Evolutionary conservation across 1,140 invertebrate species (phyloP).

Genomic region (Bombus sylvicola): DNA sequence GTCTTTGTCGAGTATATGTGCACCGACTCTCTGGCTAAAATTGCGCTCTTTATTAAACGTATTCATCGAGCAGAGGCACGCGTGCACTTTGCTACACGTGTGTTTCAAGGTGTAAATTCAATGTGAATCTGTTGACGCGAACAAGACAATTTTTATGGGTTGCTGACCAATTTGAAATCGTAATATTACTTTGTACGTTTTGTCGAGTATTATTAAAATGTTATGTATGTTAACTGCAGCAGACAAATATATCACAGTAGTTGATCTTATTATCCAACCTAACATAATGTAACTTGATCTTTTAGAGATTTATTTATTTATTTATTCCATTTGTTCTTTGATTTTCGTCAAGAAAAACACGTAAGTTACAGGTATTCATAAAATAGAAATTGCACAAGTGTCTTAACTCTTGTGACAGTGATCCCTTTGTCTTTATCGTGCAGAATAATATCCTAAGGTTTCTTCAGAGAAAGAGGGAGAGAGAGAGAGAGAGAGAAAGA

Average conservation of each 20-base stretch:
- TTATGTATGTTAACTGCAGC: too few relatives aligned
- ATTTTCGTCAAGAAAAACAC: background rate
- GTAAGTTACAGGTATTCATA: background rate
- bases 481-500: background rate
- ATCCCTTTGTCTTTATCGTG: conserved; percentile 18
- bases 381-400: conserved; percentile 33
- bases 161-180: too few relatives aligned
- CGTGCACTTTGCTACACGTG: background rate
- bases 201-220: background rate
- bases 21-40: background rate
- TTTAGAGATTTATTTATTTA: background rate
- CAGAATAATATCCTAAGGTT: conserved; percentile 60
- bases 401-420: conserved; percentile 10
- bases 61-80: conserved; percentile 4
- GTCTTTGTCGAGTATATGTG: background rate
- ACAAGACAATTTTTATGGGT: background rate
- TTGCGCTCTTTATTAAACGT: conserved; percentile 25
- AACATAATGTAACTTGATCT: background rate
- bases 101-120: background rate
- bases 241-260: too few relatives aligned
- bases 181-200: background rate
- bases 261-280: background rate
- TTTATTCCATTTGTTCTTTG: background rate
- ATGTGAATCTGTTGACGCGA: background rate
- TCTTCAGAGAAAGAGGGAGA: conserved; percentile 18